Conservation (phyloP, 2,888 invertebrate species). For the Noctua janthe region DNA sequence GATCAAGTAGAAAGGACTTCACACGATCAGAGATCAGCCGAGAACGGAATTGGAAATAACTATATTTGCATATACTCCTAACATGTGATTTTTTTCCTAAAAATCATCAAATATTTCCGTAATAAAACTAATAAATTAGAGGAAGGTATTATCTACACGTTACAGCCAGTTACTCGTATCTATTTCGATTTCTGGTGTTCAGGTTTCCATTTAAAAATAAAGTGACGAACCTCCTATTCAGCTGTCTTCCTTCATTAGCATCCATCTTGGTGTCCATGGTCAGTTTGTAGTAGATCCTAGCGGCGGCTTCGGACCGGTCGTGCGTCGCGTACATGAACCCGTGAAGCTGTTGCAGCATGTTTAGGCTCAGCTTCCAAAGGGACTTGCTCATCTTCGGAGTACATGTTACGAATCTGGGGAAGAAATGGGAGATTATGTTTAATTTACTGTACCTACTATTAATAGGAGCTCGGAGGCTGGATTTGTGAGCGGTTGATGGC, state of each 20-base stretch:
- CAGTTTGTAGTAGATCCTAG: conserved; percentile 86
- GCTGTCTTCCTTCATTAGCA: conserved; percentile 74
- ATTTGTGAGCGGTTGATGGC: neutral
- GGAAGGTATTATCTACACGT: neutral
- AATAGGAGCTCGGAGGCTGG: neutral
- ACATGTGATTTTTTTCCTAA: neutral
- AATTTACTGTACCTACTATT: neutral
- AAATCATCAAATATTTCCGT: neutral
- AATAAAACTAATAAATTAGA: neutral
- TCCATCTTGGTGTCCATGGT: conserved; percentile 81
- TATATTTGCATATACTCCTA: neutral
- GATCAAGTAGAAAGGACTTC: neutral
- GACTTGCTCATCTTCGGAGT: conserved; percentile 93
- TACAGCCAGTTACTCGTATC: neutral
- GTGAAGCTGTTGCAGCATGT: conserved; percentile 84
- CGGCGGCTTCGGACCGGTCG: conserved; percentile 82
- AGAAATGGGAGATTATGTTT: neutral
- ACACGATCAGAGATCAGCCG: neutral
- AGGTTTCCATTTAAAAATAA: neutral
- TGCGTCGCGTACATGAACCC: conserved; percentile 85
- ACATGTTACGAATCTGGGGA: conserved; percentile 92
- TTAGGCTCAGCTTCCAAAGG: conserved; percentile 86
- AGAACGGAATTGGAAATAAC: neutral
- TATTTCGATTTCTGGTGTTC: neutral
- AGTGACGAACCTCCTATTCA: conserved; percentile 81